Conservation (phyloP, 1,140 invertebrate species). For the Hormaphis cornu region DNA sequence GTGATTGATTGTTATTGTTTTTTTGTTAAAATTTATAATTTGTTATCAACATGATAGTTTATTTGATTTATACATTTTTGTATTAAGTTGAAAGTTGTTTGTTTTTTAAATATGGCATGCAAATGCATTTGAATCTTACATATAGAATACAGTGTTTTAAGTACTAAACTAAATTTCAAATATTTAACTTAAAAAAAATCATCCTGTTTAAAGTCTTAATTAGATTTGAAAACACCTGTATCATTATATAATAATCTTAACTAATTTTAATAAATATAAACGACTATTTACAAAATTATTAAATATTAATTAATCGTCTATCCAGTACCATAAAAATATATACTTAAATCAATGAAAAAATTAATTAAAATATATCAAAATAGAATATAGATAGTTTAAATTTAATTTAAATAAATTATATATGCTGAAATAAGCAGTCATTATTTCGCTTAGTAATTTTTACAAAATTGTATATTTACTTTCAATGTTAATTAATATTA, state of each 20-base stretch:
- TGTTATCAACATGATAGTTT: not conserved
- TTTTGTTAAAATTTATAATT: conserved; percentile 13
- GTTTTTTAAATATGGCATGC: not conserved
- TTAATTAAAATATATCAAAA: not conserved
- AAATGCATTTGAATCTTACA: no score
- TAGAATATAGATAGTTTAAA: not conserved
- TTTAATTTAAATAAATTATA: not conserved
- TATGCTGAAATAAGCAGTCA: no score
- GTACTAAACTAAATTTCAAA: not conserved
- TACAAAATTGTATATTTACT: not conserved
- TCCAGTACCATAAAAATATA: not conserved
- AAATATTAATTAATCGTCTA: not conserved
- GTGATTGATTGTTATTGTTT: conserved; percentile 27
- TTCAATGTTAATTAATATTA: conserved; percentile 7
- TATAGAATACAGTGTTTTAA: no score
- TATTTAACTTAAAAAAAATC: not conserved
- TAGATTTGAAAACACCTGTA: not conserved
- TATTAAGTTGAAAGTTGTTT: not conserved
- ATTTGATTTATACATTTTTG: not conserved
- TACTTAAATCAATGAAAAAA: not conserved
- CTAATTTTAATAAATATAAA: not conserved
- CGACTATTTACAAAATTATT: not conserved
- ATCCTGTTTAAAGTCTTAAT: not conserved
- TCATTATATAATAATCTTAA: not conserved
- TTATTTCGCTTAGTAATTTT: no score